Percentiles rank a stretch among this genome's conserved stretches.
These are phyloP conservation scores for Lacerta agilis DNA, from an alignment of 2,797 vertebrate species.

Conservation along the genomic window DNA sequence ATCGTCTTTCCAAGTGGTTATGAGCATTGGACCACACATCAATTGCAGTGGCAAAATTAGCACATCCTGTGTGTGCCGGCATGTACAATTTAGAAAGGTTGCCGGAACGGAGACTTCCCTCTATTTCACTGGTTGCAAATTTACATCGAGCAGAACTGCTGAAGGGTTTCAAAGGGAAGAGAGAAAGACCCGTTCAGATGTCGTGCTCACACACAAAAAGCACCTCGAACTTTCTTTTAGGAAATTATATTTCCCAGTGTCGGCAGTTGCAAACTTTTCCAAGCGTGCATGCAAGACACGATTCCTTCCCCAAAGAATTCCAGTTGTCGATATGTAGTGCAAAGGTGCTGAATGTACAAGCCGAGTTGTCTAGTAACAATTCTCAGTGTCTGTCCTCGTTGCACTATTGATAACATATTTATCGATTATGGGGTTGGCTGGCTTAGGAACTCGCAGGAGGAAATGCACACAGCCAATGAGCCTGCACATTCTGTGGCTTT, in stretches of 20 bases:
- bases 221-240: background rate
- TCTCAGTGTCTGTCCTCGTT: conserved; percentile 7
- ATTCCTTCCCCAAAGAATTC: background rate
- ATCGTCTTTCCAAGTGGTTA: background rate
- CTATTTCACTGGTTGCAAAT: background rate
- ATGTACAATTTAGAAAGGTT: background rate
- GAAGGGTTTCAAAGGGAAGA: background rate
- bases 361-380: conserved; percentile 7
- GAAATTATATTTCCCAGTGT: background rate
- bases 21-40: background rate
- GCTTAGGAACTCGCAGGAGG: conserved; percentile 6
- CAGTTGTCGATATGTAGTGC: background rate
- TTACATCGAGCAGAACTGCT: background rate
- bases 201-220: background rate
- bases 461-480: background rate
- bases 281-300: too few species aligned
- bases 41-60: background rate
- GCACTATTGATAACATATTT: conserved; percentile 27
- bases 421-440: conserved; percentile 25
- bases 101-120: background rate
- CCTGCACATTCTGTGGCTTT: background rate
- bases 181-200: background rate
- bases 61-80: too few species aligned
- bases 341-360: conserved; percentile 23
- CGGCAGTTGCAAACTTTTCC: background rate